A percentile compares a stretch with the other conserved stretches of the same genome.
These are phyloP conservation scores for Lasioglossum leucozonium DNA, from an alignment of 2,888 invertebrate genomes.

Conservation along the genomic window DNA sequence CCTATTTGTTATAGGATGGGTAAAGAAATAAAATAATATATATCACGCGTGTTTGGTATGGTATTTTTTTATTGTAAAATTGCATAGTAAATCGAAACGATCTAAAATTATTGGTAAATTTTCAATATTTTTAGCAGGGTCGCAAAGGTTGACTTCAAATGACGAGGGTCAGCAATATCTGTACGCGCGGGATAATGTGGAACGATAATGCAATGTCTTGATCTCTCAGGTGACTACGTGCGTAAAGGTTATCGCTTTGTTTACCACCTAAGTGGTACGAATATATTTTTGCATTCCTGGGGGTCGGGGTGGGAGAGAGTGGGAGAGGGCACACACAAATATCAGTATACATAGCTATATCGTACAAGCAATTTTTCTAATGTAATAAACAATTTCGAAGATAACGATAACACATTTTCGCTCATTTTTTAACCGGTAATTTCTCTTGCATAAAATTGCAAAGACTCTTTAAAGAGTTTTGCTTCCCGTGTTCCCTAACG, in stretches of 20 bases:
- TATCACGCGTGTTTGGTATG: too few relatives aligned
- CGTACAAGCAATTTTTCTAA: neutral
- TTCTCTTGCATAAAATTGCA: neutral
- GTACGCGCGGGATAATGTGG: slow-evolving; percentile 35
- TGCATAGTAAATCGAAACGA: neutral
- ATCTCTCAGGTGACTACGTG: slow-evolving; percentile 65
- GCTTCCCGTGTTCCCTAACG: neutral
- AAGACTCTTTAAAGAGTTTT: neutral
- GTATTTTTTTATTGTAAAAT: slow-evolving; percentile 6
- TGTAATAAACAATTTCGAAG: slow-evolving; percentile 9
- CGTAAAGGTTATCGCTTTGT: slow-evolving; percentile 65
- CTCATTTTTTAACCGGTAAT: neutral
- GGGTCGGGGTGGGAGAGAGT: slow-evolving; percentile 28
- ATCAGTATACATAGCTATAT: neutral
- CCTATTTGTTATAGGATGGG: neutral
- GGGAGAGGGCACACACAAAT: slow-evolving; percentile 43
- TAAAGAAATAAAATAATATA: neutral
- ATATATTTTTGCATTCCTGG: slow-evolving; percentile 51
- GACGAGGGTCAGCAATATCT: slow-evolving; percentile 55
- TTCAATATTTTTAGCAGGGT: slow-evolving; percentile 12
- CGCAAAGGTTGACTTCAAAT: slow-evolving; percentile 19
- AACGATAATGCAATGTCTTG: slow-evolving; percentile 49
- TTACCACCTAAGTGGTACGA: slow-evolving; percentile 35
- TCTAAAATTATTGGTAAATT: slow-evolving; percentile 2
- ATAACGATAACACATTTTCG: neutral